Conservation (phyloP, 2,888 invertebrate genomes). For the Thymelicus lineola region DNA sequence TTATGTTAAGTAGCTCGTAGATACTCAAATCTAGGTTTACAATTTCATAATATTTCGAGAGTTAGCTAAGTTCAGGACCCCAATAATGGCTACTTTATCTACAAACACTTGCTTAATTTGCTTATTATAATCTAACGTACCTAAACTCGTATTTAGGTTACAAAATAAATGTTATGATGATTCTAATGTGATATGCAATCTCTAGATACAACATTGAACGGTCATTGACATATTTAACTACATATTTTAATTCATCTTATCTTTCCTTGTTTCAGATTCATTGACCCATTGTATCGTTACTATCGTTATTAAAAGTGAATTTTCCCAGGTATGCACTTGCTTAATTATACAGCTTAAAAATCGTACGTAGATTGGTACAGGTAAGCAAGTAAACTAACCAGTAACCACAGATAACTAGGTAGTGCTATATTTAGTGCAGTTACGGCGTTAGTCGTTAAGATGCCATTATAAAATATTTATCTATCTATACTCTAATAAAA, state of each 20-base stretch:
- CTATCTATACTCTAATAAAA: too few species aligned
- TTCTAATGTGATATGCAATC: constrained; percentile 52
- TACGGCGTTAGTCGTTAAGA: too few species aligned
- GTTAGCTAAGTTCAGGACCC: not conserved
- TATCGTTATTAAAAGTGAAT: too few species aligned
- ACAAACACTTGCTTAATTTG: constrained; percentile 42
- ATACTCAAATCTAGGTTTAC: not conserved
- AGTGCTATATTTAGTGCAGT: too few species aligned
- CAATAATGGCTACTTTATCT: constrained; percentile 29
- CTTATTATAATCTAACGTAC: constrained; percentile 47
- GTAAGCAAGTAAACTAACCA: too few species aligned
- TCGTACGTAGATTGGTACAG: too few species aligned
- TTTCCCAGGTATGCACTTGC: too few species aligned
- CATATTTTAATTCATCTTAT: constrained; percentile 5
- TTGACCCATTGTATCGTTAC: too few species aligned
- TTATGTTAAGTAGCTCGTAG: not conserved
- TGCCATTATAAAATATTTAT: too few species aligned
- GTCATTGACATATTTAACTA: constrained; percentile 51
- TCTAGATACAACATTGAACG: constrained; percentile 51
- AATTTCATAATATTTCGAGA: not conserved
- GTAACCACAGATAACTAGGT: too few species aligned
- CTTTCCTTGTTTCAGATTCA: too few species aligned
- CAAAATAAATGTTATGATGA: constrained; percentile 47
- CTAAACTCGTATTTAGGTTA: constrained; percentile 52
- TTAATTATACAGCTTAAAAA: too few species aligned